Percentiles rank a stretch among this genome's conserved stretches.
These are phyloP conservation scores for Lycia hirtaria DNA, from an alignment of 2,888 invertebrate species.

Conservation along the genomic window DNA sequence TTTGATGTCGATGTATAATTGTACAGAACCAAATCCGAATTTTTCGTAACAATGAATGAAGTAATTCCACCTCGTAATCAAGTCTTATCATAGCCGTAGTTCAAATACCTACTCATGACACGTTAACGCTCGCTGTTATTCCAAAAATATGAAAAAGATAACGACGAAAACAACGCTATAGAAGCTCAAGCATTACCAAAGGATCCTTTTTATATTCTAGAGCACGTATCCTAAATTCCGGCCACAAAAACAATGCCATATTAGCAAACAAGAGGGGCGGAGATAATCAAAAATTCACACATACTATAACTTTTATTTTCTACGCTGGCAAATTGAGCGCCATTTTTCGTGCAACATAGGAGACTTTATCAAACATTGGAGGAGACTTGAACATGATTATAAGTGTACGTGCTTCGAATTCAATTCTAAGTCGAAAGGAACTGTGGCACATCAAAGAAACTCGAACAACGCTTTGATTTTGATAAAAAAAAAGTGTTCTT, in stretches of 20 bases:
- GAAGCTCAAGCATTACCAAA: conserved; percentile 28
- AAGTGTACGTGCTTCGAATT: conserved; percentile 79
- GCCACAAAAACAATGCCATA: conserved; percentile 42
- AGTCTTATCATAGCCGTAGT: conserved; percentile 8
- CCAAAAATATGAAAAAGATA: conserved; percentile 31
- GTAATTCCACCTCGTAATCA: conserved; percentile 2
- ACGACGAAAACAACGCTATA: conserved; percentile 26
- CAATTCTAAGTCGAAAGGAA: conserved; percentile 62
- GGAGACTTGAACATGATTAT: conserved; percentile 81
- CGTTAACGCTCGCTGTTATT: conserved; percentile 27
- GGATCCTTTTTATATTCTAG: conserved; percentile 36
- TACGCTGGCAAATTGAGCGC: conserved; percentile 61
- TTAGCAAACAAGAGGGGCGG: conserved; percentile 42
- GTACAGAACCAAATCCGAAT: neutral
- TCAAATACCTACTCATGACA: conserved; percentile 19
- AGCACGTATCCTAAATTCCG: conserved; percentile 37
- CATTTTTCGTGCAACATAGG: conserved; percentile 73
- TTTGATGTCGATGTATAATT: too few relatives aligned
- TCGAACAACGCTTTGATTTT: conserved; percentile 75
- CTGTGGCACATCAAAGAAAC: conserved; percentile 77
- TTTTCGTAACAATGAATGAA: conserved; percentile 11
- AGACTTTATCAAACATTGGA: conserved; percentile 81
- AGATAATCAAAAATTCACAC: conserved; percentile 47
- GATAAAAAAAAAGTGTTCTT: conserved; percentile 73
- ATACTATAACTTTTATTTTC: conserved; percentile 55